Conservation (phyloP, 2,113 vertebrate genomes). For the Ranitomeya variabilis region DNA sequence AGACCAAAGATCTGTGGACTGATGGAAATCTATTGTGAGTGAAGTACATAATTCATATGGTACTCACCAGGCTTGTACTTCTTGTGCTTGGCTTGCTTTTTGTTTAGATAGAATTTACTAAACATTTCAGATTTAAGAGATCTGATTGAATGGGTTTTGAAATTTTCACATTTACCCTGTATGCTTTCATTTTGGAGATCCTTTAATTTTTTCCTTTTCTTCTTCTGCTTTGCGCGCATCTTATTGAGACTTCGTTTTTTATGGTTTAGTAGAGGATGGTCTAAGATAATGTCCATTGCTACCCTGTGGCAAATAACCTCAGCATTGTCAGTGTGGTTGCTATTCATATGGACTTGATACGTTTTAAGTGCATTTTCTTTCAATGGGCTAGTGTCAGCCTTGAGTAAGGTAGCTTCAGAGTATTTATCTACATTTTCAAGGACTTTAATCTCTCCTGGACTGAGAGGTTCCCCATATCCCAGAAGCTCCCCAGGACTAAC, state of each 20-base stretch:
- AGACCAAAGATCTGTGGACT: background rate
- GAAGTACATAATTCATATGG: background rate
- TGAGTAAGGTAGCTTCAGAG: constrained; percentile 65
- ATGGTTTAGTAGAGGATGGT: constrained; percentile 63
- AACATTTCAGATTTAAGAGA: constrained; percentile 77
- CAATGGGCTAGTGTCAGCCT: constrained; percentile 65
- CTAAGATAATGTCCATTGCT: constrained; percentile 66
- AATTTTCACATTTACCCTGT: constrained; percentile 73
- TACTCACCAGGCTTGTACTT: constrained; percentile 86
- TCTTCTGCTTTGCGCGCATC: constrained; percentile 83
- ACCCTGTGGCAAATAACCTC: constrained; percentile 67
- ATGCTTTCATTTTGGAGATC: constrained; percentile 75
- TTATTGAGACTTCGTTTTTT: constrained; percentile 71
- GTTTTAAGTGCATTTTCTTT: constrained; percentile 72
- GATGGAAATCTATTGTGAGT: background rate
- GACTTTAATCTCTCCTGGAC: constrained; percentile 67
- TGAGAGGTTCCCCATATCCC: constrained; percentile 65
- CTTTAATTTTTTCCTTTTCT: constrained; percentile 84
- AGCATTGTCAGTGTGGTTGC: constrained; percentile 67
- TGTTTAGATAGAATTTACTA: constrained; percentile 76
- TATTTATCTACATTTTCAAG: constrained; percentile 71
- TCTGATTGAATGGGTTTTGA: constrained; percentile 74
- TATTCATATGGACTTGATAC: constrained; percentile 72
- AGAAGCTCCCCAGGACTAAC: constrained; percentile 68
- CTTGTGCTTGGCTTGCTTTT: constrained; percentile 88